Percentiles rank a stretch among this genome's conserved stretches.
phyloP scores from a whole-genome alignment of 1,140 invertebrate genomes.

The Conus ventricosus region DNA sequence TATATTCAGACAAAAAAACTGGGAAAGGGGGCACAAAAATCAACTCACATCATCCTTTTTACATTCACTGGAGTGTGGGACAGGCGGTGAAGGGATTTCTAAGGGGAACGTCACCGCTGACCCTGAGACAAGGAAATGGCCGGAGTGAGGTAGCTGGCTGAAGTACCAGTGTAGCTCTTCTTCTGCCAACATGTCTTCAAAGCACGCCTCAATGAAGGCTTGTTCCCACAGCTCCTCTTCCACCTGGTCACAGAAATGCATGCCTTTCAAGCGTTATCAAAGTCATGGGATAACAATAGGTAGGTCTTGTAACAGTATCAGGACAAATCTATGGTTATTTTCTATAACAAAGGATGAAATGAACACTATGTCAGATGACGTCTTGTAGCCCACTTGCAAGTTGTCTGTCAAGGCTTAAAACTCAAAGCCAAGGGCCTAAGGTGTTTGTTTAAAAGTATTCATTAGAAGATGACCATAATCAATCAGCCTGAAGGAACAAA shows the following conservation, averaged over 20 bases:
- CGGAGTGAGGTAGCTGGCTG: conserved; percentile 35
- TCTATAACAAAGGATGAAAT: background rate
- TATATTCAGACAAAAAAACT: too few relatives aligned
- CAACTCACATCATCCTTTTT: conserved; percentile 13
- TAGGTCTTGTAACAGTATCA: background rate
- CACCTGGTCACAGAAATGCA: conserved; percentile 43
- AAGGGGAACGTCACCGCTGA: background rate
- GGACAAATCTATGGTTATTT: background rate
- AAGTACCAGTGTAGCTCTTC: conserved; percentile 54
- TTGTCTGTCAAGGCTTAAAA: too few relatives aligned
- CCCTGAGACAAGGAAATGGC: background rate
- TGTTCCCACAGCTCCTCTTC: conserved; percentile 64
- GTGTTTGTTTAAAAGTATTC: too few relatives aligned
- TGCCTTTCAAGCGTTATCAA: background rate
- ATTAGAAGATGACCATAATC: too few relatives aligned
- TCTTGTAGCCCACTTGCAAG: too few relatives aligned
- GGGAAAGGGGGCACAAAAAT: too few relatives aligned
- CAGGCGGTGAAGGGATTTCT: background rate
- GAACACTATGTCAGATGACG: background rate
- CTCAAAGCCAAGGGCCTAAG: too few relatives aligned
- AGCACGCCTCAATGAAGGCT: conserved; percentile 64
- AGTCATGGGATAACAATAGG: background rate
- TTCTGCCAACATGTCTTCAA: conserved; percentile 66
- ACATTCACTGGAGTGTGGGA: background rate
- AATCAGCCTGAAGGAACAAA: too few relatives aligned